Percentiles rank a stretch among this genome's conserved stretches.
These are phyloP conservation scores for Apostichopus japonicus DNA, from an alignment of 35 echinoderm and acorn worm genomes.

Conservation along the genomic window DNA sequence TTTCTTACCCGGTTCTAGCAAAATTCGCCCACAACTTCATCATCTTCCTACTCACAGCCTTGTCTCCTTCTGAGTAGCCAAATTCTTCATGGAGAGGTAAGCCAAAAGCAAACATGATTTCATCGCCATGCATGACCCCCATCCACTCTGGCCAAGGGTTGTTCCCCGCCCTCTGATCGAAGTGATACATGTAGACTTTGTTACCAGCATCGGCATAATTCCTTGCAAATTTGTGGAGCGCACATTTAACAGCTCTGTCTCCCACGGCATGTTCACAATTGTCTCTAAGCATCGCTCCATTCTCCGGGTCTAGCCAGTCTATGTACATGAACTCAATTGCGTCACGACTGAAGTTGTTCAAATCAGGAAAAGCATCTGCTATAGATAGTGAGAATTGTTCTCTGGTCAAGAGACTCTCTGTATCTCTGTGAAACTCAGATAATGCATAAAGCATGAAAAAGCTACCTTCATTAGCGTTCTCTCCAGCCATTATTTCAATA, in stretches of 20 bases:
- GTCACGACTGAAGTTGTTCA: slow-evolving; percentile 78
- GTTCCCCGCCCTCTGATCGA: slow-evolving; percentile 79
- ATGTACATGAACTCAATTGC: slow-evolving; percentile 90
- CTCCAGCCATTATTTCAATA: slow-evolving; percentile 79
- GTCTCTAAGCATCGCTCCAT: slow-evolving; percentile 70
- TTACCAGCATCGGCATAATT: slow-evolving; percentile 63
- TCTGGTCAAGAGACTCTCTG: slow-evolving; percentile 67
- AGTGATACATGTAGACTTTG: slow-evolving; percentile 83
- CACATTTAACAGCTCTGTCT: slow-evolving; percentile 79
- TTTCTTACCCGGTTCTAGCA: slow-evolving; percentile 92
- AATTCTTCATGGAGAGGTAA: slow-evolving; percentile 68
- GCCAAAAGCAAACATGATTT: slow-evolving; percentile 90
- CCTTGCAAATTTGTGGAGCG: slow-evolving; percentile 74
- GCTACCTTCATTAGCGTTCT: slow-evolving; percentile 81
- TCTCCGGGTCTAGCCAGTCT: slow-evolving; percentile 76
- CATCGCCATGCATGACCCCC: slow-evolving; percentile 97
- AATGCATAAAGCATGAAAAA: slow-evolving; percentile 91
- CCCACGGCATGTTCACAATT: slow-evolving; percentile 72
- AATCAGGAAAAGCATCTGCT: slow-evolving; percentile 61
- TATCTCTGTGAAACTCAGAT: slow-evolving; percentile 55
- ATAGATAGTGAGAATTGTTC: slow-evolving; percentile 55
- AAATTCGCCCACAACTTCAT: slow-evolving; percentile 96
- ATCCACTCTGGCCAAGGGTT: slow-evolving; percentile 91
- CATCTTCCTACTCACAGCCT: slow-evolving; percentile 79
- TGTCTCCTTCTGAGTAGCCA: slow-evolving; percentile 68